These are phyloP conservation scores for Corythaixoides concolor DNA, from an alignment of 2,113 vertebrate species.

Conservation along the genomic window DNA sequence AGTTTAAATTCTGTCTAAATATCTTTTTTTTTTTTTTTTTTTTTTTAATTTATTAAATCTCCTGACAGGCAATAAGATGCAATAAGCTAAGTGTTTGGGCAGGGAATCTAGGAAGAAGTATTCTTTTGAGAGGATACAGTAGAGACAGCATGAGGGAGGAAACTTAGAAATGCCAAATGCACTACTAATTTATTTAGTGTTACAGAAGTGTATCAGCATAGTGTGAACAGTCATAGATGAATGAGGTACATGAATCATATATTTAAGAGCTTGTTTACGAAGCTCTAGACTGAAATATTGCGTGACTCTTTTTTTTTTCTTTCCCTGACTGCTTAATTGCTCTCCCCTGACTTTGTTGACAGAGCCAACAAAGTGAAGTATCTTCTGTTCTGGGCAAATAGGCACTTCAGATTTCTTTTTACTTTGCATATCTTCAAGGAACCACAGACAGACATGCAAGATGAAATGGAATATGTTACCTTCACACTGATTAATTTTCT, in stretches of 20 bases:
- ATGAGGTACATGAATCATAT: slow-evolving; percentile 52
- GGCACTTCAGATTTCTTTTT: background rate
- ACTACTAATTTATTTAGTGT: slow-evolving; percentile 59
- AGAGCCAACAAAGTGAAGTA: background rate
- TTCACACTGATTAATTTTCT: background rate
- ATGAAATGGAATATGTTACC: background rate
- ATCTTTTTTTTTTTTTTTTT: background rate
- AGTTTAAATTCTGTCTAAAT: slow-evolving; percentile 64
- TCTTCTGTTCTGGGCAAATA: background rate
- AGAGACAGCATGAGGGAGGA: background rate
- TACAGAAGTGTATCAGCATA: slow-evolving; percentile 43
- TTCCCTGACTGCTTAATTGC: background rate
- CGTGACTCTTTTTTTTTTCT: background rate
- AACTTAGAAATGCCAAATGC: slow-evolving; percentile 26
- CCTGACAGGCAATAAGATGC: slow-evolving; percentile 22
- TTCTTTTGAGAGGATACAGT: background rate
- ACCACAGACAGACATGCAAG: background rate
- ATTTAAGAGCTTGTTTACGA: slow-evolving; percentile 49
- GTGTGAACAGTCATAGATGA: slow-evolving; percentile 40
- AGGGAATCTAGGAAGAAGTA: background rate
- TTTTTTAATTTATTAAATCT: slow-evolving; percentile 47
- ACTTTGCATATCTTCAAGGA: background rate
- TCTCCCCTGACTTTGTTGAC: background rate
- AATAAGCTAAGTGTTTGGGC: background rate
- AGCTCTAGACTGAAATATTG: slow-evolving; percentile 17